A percentile compares a stretch with the other conserved stretches of the same genome.
Conservation (phyloP, 2,113 vertebrate genomes). For the Petroica traversi region DNA sequence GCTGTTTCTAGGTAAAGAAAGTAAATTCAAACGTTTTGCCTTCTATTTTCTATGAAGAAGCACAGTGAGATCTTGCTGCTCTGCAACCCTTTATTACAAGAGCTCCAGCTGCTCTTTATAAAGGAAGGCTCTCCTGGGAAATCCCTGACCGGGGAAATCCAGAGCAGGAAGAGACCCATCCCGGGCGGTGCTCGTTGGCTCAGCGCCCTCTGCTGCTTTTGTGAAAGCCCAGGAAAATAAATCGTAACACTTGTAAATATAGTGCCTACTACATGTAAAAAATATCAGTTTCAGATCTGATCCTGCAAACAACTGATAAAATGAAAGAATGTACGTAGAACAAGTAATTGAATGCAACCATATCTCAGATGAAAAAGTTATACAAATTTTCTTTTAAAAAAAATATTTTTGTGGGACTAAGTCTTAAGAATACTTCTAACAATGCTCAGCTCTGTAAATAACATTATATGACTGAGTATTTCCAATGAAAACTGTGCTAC, state of each 20-base stretch:
- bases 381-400: neutral
- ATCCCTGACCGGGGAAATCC: slow-evolving; percentile 8
- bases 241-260: fast-evolving
- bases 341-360: neutral
- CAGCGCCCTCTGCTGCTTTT: slow-evolving; percentile 39
- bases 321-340: neutral
- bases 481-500: neutral
- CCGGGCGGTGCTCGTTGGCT: neutral
- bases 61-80: neutral
- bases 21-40: neutral
- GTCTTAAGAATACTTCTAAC: neutral
- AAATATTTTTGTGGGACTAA: neutral
- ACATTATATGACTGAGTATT: neutral
- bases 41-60: neutral
- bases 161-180: neutral
- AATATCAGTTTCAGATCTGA: neutral
- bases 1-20: neutral
- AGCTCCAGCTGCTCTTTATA: neutral
- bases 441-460: neutral
- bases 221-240: neutral
- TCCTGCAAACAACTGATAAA: neutral
- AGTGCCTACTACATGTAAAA: neutral
- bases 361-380: neutral
- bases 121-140: slow-evolving; percentile 1
- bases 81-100: neutral